Base-by-base conservation (phyloP, 2,888 invertebrate genomes). In the Papilio demoleus region DNA sequence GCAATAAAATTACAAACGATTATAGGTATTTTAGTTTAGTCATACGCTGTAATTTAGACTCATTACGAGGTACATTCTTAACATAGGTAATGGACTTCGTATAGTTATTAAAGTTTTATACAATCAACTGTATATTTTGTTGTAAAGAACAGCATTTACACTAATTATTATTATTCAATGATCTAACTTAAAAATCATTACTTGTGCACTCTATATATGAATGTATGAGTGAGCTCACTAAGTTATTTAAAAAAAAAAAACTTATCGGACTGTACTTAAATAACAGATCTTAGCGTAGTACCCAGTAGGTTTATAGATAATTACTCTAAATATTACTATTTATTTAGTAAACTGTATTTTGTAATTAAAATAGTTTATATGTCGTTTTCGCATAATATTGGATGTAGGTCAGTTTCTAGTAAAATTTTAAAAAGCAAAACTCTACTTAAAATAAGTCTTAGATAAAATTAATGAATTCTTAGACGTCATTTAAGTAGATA, bases 21-120 rank as follows among this genome's bases (percentile, higher is more conserved):
- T 47, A 62, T 62, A 31, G 19, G 34, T 31, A 65, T 65, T 56
- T 64, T 40, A 65, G 31, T 42, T 40, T 56, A 42, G 40, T 42
- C 65, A 65, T 65, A 56, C 6, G 65, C 56, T 56, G 27, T 65
- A 65, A 65, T 65, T 65, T 65, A 56, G 40, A 65, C 38, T 58
- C 64, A 65, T 65, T 64, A 65, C 56, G 38, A 42, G 42, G 12
- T 58, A 38, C 47, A 38, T 47, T 53, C 27, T 12, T 42, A 3
- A 40, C 19, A 12, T 24, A 40, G 56, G 56, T 65, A 65, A 56
- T 42, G 14, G 42, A 19, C 19, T 31, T 58, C 38, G 42, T 40
- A 6, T 12, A 31, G 19, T 31, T 31, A n/a, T 40, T 56, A 56
- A 27, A 40, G 24, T 64, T 64, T 64, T 34, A 11, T 50, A 27